Evolutionary conservation across 2,888 invertebrate genomes (phyloP), one percentile per base, ranked within the genome.

Genomic region (Spicauda simplicius): DNA sequence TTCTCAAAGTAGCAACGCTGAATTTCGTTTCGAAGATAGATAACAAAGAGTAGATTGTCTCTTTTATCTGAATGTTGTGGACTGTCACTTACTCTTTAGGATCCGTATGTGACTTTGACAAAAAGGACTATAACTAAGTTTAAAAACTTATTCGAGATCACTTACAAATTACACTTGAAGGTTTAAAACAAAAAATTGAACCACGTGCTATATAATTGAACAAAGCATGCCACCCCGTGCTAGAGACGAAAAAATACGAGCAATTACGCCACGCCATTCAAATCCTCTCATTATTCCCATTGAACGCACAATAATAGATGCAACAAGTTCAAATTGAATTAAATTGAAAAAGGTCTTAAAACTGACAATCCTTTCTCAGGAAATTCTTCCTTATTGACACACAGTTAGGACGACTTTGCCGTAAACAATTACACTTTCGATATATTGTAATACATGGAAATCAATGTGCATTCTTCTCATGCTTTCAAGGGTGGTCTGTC

Each of bases 381-480:
- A 72, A 63, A 67, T 54, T 66, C 2, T 18, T 16, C 67, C 54
- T 45, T 69, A 64, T 10, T 0, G 0, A 0, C 11, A 25, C 0
- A 0, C 0, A 1, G 30, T 65, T 73, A 74, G 66, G 64, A 20
- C 10, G 20, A 58, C 20, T 67, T 66, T 68, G 6, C n/a, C 7
- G 18, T 60, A 16, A 20, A 8, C 12, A 30, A 20, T 20, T 50
- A 14, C 37, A 64, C 58, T 57, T 65, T 60, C 59, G 59, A 59
- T 45, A 20, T 63, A 68, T 71, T 64, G 57, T 67, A 69, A 68
- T 70, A 54, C 52, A 73, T 73, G 72, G 63, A 73, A 73, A 73
- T 73, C 69, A 67, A 70, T 72, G 71, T 77, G 74, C 78, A 77
- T 80, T 81, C 75, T 75, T 76, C 70, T 41, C 73, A 70, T 70